These are phyloP conservation scores for Halcyon senegalensis DNA, from an alignment of 2,113 vertebrate species.

Conservation along the genomic window DNA sequence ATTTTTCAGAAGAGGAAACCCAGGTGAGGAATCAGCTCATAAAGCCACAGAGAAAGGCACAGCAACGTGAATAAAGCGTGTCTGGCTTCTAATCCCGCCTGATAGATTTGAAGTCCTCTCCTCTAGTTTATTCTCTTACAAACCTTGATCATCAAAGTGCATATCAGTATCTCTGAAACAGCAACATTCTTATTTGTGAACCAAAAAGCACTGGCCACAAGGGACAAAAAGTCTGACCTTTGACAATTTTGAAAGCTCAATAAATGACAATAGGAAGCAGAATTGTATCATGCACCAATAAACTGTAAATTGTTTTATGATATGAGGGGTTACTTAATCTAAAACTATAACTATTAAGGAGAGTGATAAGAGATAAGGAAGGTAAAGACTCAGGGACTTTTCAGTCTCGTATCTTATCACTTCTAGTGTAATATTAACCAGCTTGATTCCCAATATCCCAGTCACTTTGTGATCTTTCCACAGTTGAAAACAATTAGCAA, in stretches of 20 bases:
- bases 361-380: conserved; percentile 71
- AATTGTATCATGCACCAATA: conserved; percentile 17
- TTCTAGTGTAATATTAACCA: conserved; percentile 71
- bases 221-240: background rate
- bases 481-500: conserved; percentile 44
- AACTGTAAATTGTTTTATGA: conserved; percentile 62
- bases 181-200: background rate
- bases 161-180: background rate
- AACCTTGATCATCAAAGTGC: background rate
- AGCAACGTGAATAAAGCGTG: background rate
- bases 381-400: conserved; percentile 73
- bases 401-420: conserved; percentile 65
- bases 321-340: conserved; percentile 65
- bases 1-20: background rate
- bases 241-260: conserved; percentile 13
- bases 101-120: background rate
- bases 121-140: background rate
- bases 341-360: conserved; percentile 68
- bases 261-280: conserved; percentile 33
- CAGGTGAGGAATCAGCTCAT: background rate
- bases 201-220: background rate
- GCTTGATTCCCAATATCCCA: conserved; percentile 44
- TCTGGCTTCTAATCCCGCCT: background rate
- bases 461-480: conserved; percentile 57
- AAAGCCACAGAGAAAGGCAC: background rate